Evolutionary conservation across 2,888 invertebrate species (phyloP).

Genomic region (Lycophotia porphyrea): DNA sequence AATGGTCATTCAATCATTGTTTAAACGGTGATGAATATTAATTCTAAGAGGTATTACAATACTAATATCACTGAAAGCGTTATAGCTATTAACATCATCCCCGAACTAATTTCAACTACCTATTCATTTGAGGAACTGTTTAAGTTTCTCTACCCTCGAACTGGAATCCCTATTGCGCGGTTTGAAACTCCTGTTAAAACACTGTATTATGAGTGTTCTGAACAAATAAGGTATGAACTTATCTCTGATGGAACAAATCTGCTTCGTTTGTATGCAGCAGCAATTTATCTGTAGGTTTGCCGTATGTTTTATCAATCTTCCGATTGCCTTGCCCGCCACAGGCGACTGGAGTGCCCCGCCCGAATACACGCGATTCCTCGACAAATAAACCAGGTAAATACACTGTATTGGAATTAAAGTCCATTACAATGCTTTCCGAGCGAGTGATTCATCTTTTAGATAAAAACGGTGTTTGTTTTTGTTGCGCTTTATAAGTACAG

Average conservation of each 20-base stretch:
- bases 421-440: slow-evolving; percentile 44
- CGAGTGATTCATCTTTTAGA: slow-evolving; percentile 48
- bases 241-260: slow-evolving; percentile 70
- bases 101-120: slow-evolving; percentile 56
- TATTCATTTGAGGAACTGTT: slow-evolving; percentile 59
- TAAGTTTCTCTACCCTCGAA: slow-evolving; percentile 58
- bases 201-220: slow-evolving; percentile 35
- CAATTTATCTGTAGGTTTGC: slow-evolving; percentile 71
- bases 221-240: slow-evolving; percentile 66
- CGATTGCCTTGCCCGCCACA: slow-evolving; percentile 73
- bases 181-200: slow-evolving; percentile 58
- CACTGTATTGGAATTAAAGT: slow-evolving; percentile 56
- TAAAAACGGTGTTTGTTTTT: slow-evolving; percentile 29
- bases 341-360: slow-evolving; percentile 68
- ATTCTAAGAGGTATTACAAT: slow-evolving; percentile 13
- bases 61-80: slow-evolving; percentile 47
- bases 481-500: slow-evolving; percentile 11
- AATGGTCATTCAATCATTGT: slow-evolving; percentile 33
- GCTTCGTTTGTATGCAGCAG: slow-evolving; percentile 72
- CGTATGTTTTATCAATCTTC: slow-evolving; percentile 79
- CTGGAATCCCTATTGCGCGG: slow-evolving; percentile 50
- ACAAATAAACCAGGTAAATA: slow-evolving; percentile 51
- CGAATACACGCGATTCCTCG: slow-evolving; percentile 71
- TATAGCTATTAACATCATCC: slow-evolving; percentile 45
- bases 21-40: slow-evolving; percentile 40